Evolutionary conservation across 2,113 vertebrate genomes (phyloP), one percentile per base, ranked within the genome.

Genomic region (Lagenorhynchus albirostris): DNA sequence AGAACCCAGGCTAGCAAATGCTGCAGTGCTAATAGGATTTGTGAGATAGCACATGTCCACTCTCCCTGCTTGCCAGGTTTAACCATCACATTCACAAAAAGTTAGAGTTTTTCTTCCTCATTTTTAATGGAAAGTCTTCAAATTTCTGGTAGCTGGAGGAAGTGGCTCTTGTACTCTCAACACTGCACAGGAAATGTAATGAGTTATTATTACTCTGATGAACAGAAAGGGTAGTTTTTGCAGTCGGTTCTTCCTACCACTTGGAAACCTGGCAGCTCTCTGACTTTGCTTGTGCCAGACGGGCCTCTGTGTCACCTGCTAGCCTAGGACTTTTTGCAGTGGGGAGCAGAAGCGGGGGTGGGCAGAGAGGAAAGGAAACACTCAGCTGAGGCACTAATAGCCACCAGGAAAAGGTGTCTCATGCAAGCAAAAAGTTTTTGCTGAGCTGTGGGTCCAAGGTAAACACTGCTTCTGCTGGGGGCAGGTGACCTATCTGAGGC

Each of bases 121-220:
- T 97, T 97, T 96, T 97, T 91, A 89, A 95, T 95, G 97, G 98
- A 94, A 96, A 96, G 95, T 93, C 97, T 97, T 97, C 83, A 96
- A 77, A 95, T 94, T 96, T 97, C 90, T 96, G 84, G 68, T 76
- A 21, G 84, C 41, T 29, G 63, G 85, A 77, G 98, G 98, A 98
- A 97, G 96, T 96, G 67, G 92, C 68, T 67, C 95, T 58, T 65
- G 76, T 33, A 73, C 62, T 65, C 67, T 95, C 79, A 44, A 76
- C 79, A 83, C 91, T 77, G 82, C 58, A 82, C 73, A 95, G 96
- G 96, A 94, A 97, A 96, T 82, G 92, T 87, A 70, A 60, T 90
- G 31, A 95, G 85, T 94, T 96, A 95, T 96, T 97, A 96, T 95
- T 97, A 90, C 38, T 84, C 70, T 26, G 73, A 33, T 80, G 63